Conservation (phyloP, 1,140 invertebrate species). For the Prorops nasuta region DNA sequence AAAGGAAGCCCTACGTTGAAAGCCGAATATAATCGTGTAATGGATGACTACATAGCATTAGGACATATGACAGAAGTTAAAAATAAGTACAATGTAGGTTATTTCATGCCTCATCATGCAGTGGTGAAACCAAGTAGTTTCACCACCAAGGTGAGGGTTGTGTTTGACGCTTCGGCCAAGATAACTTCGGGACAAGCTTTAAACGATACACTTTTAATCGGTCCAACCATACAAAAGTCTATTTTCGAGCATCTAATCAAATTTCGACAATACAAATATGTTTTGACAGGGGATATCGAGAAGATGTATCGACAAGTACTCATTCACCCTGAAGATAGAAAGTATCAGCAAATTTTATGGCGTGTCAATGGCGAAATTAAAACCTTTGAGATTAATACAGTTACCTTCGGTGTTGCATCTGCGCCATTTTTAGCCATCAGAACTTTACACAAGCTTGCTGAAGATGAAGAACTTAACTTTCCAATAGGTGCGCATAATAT, state of each 20-base stretch:
- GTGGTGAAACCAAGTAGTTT: neutral
- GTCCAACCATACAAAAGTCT: conserved; percentile 12
- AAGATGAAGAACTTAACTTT: neutral
- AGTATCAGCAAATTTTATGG: conserved; percentile 5
- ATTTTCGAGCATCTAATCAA: conserved; percentile 6
- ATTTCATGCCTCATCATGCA: neutral
- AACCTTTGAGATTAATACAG: neutral
- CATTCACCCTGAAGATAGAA: neutral
- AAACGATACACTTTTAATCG: conserved; percentile 30
- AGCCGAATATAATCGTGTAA: conserved; percentile 32
- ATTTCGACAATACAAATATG: conserved; percentile 7
- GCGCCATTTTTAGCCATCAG: neutral
- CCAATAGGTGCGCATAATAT: neutral
- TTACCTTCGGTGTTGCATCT: neutral
- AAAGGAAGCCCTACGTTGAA: conserved; percentile 19
- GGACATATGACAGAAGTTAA: conserved; percentile 36
- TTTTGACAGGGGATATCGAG: conserved; percentile 15
- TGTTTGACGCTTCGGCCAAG: conserved; percentile 40
- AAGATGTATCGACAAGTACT: conserved; percentile 12
- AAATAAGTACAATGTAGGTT: neutral
- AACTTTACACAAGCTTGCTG: neutral
- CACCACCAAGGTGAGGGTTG: conserved; percentile 19
- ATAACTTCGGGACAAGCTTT: conserved; percentile 20
- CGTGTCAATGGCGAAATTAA: neutral
- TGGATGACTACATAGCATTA: conserved; percentile 40